A percentile compares a stretch with the other conserved stretches of the same genome.
Evolutionary conservation across 2,797 vertebrate genomes (phyloP).

Genomic region (Gadopsis marmoratus): DNA sequence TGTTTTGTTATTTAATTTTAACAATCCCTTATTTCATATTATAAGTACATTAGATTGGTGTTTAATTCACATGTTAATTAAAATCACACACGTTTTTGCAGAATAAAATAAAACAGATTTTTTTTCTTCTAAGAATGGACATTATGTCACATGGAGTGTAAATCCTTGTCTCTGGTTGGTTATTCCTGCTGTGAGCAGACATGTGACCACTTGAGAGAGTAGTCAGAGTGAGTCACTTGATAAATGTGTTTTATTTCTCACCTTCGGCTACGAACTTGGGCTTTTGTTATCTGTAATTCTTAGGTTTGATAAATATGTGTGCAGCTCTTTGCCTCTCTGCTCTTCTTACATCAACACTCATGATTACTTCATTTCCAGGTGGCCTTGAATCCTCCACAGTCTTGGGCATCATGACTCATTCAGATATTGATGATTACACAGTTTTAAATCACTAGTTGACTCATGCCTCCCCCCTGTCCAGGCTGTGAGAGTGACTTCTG

Average conservation of each 20-base stretch:
- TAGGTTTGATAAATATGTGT: neutral
- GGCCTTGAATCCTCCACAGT: neutral
- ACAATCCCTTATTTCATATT: too few species aligned
- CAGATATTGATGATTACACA: neutral
- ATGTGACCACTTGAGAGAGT: neutral
- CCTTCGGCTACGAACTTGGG: neutral
- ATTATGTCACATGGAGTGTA: neutral
- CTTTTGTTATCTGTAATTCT: neutral
- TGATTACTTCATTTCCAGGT: conserved; percentile 13
- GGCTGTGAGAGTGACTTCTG: conserved; percentile 97
- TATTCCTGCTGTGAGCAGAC: neutral
- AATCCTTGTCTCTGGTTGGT: neutral
- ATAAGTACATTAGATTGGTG: neutral
- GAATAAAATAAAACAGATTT: neutral
- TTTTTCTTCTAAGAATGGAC: neutral
- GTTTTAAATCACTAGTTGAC: neutral
- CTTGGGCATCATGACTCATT: neutral
- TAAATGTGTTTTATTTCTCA: conserved; percentile 11
- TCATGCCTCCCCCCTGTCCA: conserved; percentile 61
- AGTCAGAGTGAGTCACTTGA: neutral
- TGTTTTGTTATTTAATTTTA: neutral
- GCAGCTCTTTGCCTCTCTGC: neutral
- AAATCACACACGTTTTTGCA: neutral
- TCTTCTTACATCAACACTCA: neutral
- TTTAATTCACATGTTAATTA: neutral